Conservation (phyloP, 2,113 vertebrate species). For the Osmerus mordax region DNA sequence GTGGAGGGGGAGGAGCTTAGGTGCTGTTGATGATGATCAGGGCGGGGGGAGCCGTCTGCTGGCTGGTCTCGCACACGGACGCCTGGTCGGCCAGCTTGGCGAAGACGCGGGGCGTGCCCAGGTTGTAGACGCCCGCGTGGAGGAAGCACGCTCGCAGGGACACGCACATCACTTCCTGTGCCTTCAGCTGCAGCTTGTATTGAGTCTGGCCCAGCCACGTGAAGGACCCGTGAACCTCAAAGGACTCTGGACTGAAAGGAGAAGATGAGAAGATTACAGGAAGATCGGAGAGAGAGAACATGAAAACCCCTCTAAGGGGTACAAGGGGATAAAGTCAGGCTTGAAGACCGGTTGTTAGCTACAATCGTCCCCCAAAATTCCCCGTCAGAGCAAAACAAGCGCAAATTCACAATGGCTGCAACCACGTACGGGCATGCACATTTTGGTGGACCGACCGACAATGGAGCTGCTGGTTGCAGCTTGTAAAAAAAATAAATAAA, state of each 20-base stretch:
- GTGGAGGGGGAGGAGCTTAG: constrained; percentile 26
- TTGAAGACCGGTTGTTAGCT: no score
- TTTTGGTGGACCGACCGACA: no score
- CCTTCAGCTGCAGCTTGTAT: constrained; percentile 84
- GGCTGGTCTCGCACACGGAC: constrained; percentile 84
- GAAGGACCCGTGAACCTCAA: constrained; percentile 86
- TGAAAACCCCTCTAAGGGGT: no score
- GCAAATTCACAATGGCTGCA: no score
- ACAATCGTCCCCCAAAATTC: no score
- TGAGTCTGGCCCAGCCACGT: constrained; percentile 94
- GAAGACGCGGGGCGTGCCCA: constrained; percentile 88
- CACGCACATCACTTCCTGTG: constrained; percentile 80
- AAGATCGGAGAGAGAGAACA: neutral
- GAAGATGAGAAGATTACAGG: no score
- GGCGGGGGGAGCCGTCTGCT: constrained; percentile 90
- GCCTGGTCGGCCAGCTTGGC: constrained; percentile 84
- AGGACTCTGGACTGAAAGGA: constrained; percentile 76
- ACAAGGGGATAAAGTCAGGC: no score
- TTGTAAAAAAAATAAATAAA: no score
- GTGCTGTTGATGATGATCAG: constrained; percentile 76
- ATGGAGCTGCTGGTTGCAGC: no score
- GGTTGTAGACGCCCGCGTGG: constrained; percentile 92
- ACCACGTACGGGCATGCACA: no score
- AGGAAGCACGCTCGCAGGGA: constrained; percentile 89
- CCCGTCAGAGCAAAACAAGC: no score